Base-by-base conservation (phyloP, 64 coral and sea anemone genomes). In the Exaiptasia diaphana region DNA sequence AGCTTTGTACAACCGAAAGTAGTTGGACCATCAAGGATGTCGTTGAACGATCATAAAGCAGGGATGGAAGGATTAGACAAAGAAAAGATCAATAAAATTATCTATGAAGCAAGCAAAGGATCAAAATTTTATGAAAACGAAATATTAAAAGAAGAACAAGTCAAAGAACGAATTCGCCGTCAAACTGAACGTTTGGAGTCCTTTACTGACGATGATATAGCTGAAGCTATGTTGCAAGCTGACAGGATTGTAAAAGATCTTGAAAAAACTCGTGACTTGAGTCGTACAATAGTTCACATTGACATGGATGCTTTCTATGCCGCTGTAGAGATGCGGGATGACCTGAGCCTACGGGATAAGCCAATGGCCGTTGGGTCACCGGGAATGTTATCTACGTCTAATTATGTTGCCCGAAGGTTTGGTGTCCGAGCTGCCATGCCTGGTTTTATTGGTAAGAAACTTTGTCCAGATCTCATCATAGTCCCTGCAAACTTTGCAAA, bases 241-340 rank as follows among this genome's bases (percentile, higher is more conserved):
- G 65, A 99, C 49, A 41, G 61, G 58, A 76, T 99, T n/a, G 95
- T 99, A 10, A 64, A 68, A 74, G 95, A 99, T 44, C 61, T 99
- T 9, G 95, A 99, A 26, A 54, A 82, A 18, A 67, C 64, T 41
- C 95, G 95, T 25, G 95, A 99, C 56, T 68, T 99, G 49, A 82
- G 76, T 38, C 95, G 95, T 64, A 80, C 81, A 26, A 89, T 99
- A 50, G 81, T 99, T 61, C 95, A 99, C 26, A 85, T 99, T 34
- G 95, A 99, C 36, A 99, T 99, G 95, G 95, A 99, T 64, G 95
- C 95, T 0, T 99, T 99, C 57, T 99, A 89, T 82, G 95, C 95
- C 14, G 90, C 95, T 20, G 95, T 99, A 4, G 95, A 99, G 71
- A 99, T 93, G 85, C 62, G 90, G 55, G 95, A 99, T 38, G 87